These are phyloP conservation scores for Stichodactyla mertensii DNA, from an alignment of 64 coral and sea anemone species.

Conservation along the genomic window DNA sequence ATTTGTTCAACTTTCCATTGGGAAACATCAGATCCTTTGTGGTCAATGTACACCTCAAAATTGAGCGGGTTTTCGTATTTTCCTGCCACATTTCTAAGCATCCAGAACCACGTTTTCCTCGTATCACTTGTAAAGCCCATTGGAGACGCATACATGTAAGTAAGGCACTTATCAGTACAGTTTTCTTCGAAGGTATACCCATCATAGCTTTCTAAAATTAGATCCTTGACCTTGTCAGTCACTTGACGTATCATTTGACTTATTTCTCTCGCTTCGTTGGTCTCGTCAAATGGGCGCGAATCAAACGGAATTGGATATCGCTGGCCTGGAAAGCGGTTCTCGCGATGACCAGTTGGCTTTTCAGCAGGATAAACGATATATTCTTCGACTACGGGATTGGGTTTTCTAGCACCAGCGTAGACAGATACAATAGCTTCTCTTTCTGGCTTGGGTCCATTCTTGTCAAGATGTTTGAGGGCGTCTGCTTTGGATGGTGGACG, in stretches of 20 bases:
- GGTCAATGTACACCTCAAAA: slow-evolving; percentile 52
- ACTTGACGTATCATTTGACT: slow-evolving; percentile 18
- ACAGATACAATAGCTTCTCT: slow-evolving; percentile 48
- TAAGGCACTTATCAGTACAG: slow-evolving; percentile 50
- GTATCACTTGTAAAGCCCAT: slow-evolving; percentile 40
- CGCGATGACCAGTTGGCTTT: slow-evolving; percentile 6
- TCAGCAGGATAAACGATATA: slow-evolving; percentile 44
- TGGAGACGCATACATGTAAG: slow-evolving; percentile 25
- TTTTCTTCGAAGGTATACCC: slow-evolving; percentile 31
- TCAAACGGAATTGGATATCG: slow-evolving; percentile 52
- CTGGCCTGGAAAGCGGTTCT: slow-evolving; percentile 17
- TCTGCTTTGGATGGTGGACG: slow-evolving; percentile 43
- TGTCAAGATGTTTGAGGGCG: slow-evolving; percentile 59
- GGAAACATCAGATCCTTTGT: slow-evolving; percentile 55
- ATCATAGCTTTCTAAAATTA: slow-evolving; percentile 61
- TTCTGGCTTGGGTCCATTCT: slow-evolving; percentile 31
- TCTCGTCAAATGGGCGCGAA: slow-evolving; percentile 53
- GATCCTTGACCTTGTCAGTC: slow-evolving; percentile 10
- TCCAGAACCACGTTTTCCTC: slow-evolving; percentile 55
- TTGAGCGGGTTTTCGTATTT: slow-evolving; percentile 47
- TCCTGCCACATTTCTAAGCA: slow-evolving; percentile 22
- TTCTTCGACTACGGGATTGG: slow-evolving; percentile 49
- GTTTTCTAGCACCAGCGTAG: slow-evolving; percentile 37
- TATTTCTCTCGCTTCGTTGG: slow-evolving; percentile 26
- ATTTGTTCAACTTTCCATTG: slow-evolving; percentile 62